Evolutionary conservation across 2,797 vertebrate genomes (phyloP), one percentile per base, ranked within the genome.

Genomic region (Scolopax rusticola): DNA sequence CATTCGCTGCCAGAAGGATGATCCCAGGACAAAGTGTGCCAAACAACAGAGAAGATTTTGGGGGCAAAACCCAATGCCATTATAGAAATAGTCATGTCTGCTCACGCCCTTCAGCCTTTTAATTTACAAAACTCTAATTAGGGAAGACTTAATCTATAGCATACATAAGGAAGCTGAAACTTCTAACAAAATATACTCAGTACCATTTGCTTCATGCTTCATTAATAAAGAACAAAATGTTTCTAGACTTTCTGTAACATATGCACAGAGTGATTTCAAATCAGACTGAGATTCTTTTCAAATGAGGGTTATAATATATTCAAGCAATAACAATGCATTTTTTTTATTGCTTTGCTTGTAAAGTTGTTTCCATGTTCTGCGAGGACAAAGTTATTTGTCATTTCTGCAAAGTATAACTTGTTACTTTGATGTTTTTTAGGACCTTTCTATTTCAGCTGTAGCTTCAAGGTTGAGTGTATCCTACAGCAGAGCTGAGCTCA

Each of bases 171-270:
- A 90, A 87, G 75, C 45, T 71, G 53, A 54, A 88, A 43, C 64
- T 83, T 84, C 76, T 64, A 60, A 75, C 19, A 71, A 90, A 96
- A 75, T 82, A 60, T 17, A 28, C 36, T 32, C 87, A 50, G 61
- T 48, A 41, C 87, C 12, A 33, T 81, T 94, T 90, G 80, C 86
- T 88, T 93, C 69, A 94, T 56, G 94, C 93, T 89, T 91, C 95
- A 96, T 97, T 97, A 97, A 97, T 96, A 96, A 96, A 80, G 95
- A 95, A 96, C 88, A 96, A 83, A 96, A 93, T 74, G 74, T 94
- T 89, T 95, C 75, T 65, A 93, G 82, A 96, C 83, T 95, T 96
- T 75, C 87, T 64, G 90, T 86, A 95, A 93, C 92, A 95, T 93
- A 95, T 93, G 91, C 94, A 91, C 65, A n/a, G 59, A 88, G 89